These are phyloP conservation scores for Linepithema humile DNA, from an alignment of 1,140 invertebrate species.

Conservation along the genomic window DNA sequence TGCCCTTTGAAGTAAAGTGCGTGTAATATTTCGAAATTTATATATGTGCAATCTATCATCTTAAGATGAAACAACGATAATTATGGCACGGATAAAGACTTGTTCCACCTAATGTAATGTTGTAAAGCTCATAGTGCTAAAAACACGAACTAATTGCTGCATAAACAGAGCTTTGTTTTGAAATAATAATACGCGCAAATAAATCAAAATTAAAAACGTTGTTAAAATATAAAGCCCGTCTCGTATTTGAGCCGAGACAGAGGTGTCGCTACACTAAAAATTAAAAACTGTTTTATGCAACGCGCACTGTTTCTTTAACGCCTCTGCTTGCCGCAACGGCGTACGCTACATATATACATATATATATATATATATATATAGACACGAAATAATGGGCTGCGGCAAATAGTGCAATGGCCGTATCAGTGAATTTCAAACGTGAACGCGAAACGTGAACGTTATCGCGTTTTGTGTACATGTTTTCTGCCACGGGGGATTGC, in stretches of 20 bases:
- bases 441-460: no score
- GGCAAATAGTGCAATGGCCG: slow-evolving; percentile 11
- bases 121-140: background rate
- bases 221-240: background rate
- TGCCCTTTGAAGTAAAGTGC: background rate
- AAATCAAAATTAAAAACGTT: slow-evolving; percentile 22
- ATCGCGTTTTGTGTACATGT: slow-evolving; percentile 39
- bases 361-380: background rate
- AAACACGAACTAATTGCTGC: background rate
- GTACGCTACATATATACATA: background rate
- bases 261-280: background rate
- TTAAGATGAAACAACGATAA: background rate
- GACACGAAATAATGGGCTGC: slow-evolving; percentile 26
- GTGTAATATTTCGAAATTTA: background rate
- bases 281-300: slow-evolving; percentile 30
- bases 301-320: background rate
- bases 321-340: background rate
- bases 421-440: slow-evolving; percentile 51
- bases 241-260: background rate
- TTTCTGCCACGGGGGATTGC: background rate
- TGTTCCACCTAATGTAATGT: no score
- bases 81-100: background rate
- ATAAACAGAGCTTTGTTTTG: background rate
- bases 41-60: background rate
- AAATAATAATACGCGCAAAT: background rate